A percentile compares a stretch with the other conserved stretches of the same genome.
phyloP scores from a whole-genome alignment of 2,797 vertebrate species.

The Megaceryle alcyon region DNA sequence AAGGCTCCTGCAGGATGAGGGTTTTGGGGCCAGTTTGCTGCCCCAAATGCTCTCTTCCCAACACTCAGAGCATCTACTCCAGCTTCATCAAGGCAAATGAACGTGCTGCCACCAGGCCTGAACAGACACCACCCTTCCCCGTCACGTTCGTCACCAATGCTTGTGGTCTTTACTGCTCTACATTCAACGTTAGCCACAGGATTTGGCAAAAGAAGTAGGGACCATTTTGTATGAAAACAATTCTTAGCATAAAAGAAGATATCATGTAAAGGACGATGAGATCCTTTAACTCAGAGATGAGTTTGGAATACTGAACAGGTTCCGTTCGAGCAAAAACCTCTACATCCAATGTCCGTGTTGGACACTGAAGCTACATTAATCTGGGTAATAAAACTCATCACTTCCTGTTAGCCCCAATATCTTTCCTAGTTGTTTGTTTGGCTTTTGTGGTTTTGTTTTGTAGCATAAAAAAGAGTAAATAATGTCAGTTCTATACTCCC shows the following conservation, averaged over 20 bases:
- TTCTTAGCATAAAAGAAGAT: background rate
- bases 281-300: background rate
- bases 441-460: background rate
- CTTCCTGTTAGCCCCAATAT: background rate
- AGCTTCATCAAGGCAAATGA: background rate
- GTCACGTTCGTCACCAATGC: fast-evolving
- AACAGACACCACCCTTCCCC: background rate
- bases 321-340: background rate
- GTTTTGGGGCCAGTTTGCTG: background rate
- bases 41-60: background rate
- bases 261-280: background rate
- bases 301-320: background rate
- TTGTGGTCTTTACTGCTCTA: background rate
- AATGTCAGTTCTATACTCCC: background rate
- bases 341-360: background rate
- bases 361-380: background rate
- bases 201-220: background rate
- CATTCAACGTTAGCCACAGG: background rate
- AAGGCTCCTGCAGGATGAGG: background rate
- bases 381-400: background rate
- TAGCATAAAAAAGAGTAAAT: background rate
- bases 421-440: background rate
- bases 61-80: too few species aligned
- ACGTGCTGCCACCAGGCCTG: background rate
- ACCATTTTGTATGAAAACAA: background rate